These are phyloP conservation scores for Bombylius discolor DNA, from an alignment of 2,888 invertebrate species.

Conservation along the genomic window DNA sequence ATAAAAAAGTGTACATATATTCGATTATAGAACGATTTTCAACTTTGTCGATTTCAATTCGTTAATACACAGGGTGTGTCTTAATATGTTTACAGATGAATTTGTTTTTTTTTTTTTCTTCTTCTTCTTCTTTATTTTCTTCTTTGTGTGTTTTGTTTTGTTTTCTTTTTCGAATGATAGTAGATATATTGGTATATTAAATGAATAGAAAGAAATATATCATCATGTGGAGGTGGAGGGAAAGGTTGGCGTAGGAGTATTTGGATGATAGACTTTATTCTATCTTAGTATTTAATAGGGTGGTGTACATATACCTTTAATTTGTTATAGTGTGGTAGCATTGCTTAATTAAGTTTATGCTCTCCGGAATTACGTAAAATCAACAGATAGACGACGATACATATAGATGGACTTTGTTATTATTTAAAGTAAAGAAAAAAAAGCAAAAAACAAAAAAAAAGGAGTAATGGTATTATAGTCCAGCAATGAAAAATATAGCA, in stretches of 20 bases:
- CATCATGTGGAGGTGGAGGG: too few relatives aligned
- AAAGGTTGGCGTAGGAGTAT: not conserved
- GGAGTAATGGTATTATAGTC: too few relatives aligned
- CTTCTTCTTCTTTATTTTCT: too few relatives aligned
- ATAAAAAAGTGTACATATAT: not conserved
- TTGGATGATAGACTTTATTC: not conserved
- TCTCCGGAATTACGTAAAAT: conserved; percentile 8
- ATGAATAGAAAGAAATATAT: too few relatives aligned
- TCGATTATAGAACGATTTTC: conserved; percentile 7
- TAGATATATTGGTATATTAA: too few relatives aligned
- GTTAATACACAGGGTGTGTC: conserved; percentile 8
- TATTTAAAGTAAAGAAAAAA: too few relatives aligned
- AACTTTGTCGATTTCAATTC: conserved; percentile 9
- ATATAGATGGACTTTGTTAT: too few relatives aligned
- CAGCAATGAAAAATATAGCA: too few relatives aligned
- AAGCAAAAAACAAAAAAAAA: too few relatives aligned
- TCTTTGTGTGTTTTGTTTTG: too few relatives aligned
- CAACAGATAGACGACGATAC: not conserved
- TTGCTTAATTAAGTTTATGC: conserved; percentile 13
- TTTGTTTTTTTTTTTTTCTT: not conserved
- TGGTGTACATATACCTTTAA: not conserved
- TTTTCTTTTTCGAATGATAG: too few relatives aligned
- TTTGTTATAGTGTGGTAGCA: not conserved
- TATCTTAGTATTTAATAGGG: not conserved
- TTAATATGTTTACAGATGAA: conserved; percentile 11